These are phyloP conservation scores for Recurvirostra avosetta DNA, from an alignment of 2,113 vertebrate genomes.

Conservation along the genomic window DNA sequence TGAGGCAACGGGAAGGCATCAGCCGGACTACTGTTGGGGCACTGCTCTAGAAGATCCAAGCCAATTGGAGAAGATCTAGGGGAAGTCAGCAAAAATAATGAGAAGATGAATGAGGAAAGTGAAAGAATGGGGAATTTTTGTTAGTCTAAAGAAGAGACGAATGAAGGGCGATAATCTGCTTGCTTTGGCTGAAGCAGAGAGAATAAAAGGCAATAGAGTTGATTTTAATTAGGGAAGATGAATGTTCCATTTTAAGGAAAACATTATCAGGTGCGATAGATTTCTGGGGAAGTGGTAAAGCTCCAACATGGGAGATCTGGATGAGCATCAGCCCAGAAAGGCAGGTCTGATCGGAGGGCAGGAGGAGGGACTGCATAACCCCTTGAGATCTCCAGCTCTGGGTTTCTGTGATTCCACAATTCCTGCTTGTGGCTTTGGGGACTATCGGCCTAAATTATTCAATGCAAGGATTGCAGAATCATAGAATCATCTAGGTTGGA, in stretches of 20 bases:
- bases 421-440: background rate
- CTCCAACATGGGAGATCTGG: background rate
- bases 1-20: background rate
- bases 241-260: background rate
- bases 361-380: background rate
- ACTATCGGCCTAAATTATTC: background rate
- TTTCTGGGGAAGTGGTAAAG: background rate
- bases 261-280: background rate
- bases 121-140: background rate
- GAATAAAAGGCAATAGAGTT: background rate
- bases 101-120: background rate
- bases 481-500: too few species aligned
- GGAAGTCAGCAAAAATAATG: background rate
- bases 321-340: background rate
- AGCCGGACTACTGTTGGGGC: background rate
- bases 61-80: background rate
- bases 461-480: background rate
- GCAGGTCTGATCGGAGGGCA: background rate
- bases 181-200: background rate
- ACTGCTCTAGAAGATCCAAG: background rate
- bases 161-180: background rate
- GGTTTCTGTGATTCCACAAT: background rate
- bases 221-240: background rate
- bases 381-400: background rate
- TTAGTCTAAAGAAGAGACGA: background rate